Base-by-base conservation (phyloP, 2,797 vertebrate genomes). In the Distichodus sexfasciatus region DNA sequence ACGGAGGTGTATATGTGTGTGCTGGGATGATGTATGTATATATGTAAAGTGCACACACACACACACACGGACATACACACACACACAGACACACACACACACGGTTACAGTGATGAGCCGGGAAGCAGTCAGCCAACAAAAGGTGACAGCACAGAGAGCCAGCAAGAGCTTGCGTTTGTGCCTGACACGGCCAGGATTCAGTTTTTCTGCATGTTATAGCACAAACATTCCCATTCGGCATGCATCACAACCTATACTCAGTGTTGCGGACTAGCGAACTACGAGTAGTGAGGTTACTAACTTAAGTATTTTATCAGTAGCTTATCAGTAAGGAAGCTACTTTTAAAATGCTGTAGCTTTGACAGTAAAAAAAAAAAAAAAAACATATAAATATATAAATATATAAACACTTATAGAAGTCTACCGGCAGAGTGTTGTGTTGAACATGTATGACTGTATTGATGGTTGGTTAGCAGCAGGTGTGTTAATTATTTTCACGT, bases 21-120 rank as follows among this genome's bases (percentile, higher is more conserved):
- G n/a, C n/a, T n/a, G n/a, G 83, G 31, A 40, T 87, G 84, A 90
- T 88, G 78, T 88, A 89, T 89, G 86, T 87, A 85, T 87, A 83
- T 87, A 87, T 89, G 86, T 88, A 87, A 86, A 87, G 78, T 68
- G 75, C 26, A 77, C 71, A 72, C 75, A 76, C 82, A 82, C 86
- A 85, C 78, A n/a, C n/a, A n/a, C n/a, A n/a, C n/a, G n/a, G n/a
- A n/a, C n/a, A n/a, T n/a, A n/a, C n/a, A n/a, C n/a, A n/a, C n/a
- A n/a, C n/a, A n/a, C n/a, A n/a, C n/a, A n/a, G n/a, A n/a, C n/a
- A n/a, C n/a, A n/a, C n/a, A n/a, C n/a, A n/a, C n/a, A n/a, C n/a
- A n/a, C 85, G 79, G 74, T 41, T 43, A 36, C 47, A n/a, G 5
- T 3, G 51, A 75, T 72, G 81, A 87, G 83, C 85, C 78, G 76